Conservation (phyloP, 2,113 vertebrate species). For the Macrotus californicus region DNA sequence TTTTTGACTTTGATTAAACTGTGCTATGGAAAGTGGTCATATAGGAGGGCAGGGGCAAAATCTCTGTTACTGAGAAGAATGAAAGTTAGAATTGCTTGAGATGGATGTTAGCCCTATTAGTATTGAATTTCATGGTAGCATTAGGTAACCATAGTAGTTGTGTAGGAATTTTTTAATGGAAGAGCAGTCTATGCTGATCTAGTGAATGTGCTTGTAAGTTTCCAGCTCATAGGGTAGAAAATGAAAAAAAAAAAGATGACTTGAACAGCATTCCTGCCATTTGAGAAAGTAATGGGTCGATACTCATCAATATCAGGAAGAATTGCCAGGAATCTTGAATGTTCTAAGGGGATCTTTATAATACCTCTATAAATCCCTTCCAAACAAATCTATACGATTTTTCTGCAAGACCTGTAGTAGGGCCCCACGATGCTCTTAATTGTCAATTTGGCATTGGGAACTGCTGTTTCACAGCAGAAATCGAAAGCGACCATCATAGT, state of each 20-base stretch:
- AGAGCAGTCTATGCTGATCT: not conserved
- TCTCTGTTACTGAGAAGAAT: not conserved
- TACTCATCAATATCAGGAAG: conserved; percentile 5
- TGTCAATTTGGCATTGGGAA: conserved; percentile 56
- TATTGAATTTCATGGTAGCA: not conserved
- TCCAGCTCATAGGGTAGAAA: not conserved
- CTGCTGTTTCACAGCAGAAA: conserved; percentile 66
- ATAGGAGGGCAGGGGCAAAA: not conserved
- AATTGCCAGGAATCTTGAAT: conserved; percentile 19
- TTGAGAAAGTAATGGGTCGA: not conserved
- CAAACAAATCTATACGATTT: conserved; percentile 50
- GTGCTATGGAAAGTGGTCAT: not conserved
- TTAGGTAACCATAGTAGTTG: not conserved
- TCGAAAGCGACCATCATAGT: conserved; percentile 59
- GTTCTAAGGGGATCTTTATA: conserved; percentile 37
- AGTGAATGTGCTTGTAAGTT: not conserved
- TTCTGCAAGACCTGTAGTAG: conserved; percentile 41
- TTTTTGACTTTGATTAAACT: not conserved
- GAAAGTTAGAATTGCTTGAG: not conserved
- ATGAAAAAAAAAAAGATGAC: not conserved
- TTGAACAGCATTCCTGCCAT: not conserved
- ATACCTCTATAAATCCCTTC: conserved; percentile 22
- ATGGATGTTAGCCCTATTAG: not conserved
- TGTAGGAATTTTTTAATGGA: not conserved
- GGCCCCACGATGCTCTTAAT: conserved; percentile 51